phyloP scores from a whole-genome alignment of 2,888 invertebrate species.

The Gasteruption jaculator region DNA sequence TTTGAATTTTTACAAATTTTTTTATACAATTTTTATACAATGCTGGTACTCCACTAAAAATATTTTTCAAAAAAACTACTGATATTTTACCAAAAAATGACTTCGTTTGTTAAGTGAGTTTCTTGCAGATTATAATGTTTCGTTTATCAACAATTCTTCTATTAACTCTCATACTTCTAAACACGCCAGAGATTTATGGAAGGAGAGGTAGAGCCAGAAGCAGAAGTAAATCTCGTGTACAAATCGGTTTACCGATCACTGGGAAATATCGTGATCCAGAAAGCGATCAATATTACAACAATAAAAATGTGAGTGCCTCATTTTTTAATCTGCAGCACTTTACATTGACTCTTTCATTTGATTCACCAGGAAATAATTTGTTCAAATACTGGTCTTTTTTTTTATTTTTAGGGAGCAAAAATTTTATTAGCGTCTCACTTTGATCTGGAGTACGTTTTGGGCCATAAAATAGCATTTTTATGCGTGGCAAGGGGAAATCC shows the following conservation, averaged over 20 bases:
- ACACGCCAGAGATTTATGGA: slow-evolving; percentile 48
- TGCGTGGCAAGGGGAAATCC: slow-evolving; percentile 89
- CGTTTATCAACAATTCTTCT: slow-evolving; percentile 41
- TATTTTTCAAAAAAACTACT: too few species aligned
- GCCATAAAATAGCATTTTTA: slow-evolving; percentile 89
- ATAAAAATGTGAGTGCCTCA: slow-evolving; percentile 68
- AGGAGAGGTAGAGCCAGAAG: slow-evolving; percentile 69
- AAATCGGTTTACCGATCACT: slow-evolving; percentile 82
- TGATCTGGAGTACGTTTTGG: slow-evolving; percentile 88
- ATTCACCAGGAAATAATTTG: too few species aligned
- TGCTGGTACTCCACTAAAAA: too few species aligned
- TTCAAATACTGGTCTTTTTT: slow-evolving; percentile 1
- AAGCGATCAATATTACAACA: slow-evolving; percentile 87
- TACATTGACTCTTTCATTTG: neutral
- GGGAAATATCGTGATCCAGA: slow-evolving; percentile 87
- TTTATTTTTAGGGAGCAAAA: slow-evolving; percentile 72
- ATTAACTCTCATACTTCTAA: slow-evolving; percentile 48
- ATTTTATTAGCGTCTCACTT: slow-evolving; percentile 86
- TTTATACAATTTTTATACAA: too few species aligned
- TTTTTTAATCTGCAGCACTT: too few species aligned
- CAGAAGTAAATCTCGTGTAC: slow-evolving; percentile 75
- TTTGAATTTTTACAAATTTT: too few species aligned
- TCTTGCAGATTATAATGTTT: slow-evolving; percentile 10
- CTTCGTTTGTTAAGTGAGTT: too few species aligned
- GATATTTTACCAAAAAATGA: too few species aligned